These are phyloP conservation scores for Bathynomus jamesi DNA, from an alignment of 1,140 invertebrate genomes.

Conservation along the genomic window DNA sequence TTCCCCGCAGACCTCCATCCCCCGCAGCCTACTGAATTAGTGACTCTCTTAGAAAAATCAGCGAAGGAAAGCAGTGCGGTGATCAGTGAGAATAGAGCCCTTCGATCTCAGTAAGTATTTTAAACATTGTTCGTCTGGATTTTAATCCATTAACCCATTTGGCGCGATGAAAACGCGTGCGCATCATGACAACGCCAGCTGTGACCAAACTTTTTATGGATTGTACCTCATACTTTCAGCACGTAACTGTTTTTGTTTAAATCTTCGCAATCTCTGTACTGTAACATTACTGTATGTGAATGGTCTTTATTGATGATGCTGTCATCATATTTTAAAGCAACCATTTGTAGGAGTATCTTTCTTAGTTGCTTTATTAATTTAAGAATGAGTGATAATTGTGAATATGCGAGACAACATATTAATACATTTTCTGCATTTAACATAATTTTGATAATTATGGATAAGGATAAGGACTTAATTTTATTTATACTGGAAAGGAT, in stretches of 20 bases:
- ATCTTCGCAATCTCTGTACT: background rate
- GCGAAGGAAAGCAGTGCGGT: background rate
- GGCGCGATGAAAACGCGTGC: background rate
- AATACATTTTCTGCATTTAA: no score
- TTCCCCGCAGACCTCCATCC: background rate
- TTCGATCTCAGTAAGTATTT: background rate
- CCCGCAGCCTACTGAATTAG: background rate
- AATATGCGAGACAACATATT: no score
- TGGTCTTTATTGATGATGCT: no score
- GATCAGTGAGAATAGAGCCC: background rate
- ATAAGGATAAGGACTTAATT: no score
- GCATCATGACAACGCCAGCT: background rate
- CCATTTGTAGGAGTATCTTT: no score
- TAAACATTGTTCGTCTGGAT: background rate
- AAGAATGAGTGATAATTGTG: no score
- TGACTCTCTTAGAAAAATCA: background rate
- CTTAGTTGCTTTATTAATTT: no score
- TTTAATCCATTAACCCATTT: background rate
- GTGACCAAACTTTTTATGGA: background rate
- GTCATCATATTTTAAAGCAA: no score
- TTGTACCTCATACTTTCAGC: no score
- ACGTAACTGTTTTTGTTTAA: no score
- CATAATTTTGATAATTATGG: no score
- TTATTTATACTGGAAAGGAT: no score
- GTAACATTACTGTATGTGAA: background rate